Conservation (phyloP, 1,140 invertebrate species). For the Trachelipus rathkii region DNA sequence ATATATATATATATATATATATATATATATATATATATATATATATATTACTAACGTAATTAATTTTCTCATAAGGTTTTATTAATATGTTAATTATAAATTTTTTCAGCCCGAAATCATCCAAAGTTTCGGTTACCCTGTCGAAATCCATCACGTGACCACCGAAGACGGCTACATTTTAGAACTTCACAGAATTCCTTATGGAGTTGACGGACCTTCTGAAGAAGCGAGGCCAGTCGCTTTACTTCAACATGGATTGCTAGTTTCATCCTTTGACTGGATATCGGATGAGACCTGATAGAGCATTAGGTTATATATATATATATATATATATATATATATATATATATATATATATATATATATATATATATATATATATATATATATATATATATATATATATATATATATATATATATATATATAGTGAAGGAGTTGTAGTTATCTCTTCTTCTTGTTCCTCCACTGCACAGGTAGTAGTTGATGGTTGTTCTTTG, state of each 20-base stretch:
- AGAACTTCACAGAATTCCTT: slow-evolving; percentile 40
- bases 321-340: slow-evolving; percentile 3
- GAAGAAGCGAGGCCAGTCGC: slow-evolving; percentile 50
- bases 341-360: slow-evolving; percentile 1
- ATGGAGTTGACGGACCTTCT: slow-evolving; percentile 11
- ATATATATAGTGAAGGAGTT: too few species aligned
- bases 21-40: too few species aligned
- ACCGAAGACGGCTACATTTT: slow-evolving; percentile 42
- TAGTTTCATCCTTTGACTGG: slow-evolving; percentile 71
- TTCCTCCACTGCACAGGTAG: too few species aligned
- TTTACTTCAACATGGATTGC: slow-evolving; percentile 70
- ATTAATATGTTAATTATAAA: too few species aligned
- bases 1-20: too few species aligned
- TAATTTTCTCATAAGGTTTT: too few species aligned
- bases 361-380: slow-evolving; percentile 1
- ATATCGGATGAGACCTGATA: slow-evolving; percentile 62
- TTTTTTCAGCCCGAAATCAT: slow-evolving; percentile 35
- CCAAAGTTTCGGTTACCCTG: slow-evolving; percentile 26
- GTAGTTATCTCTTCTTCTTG: too few species aligned
- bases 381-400: slow-evolving; percentile 3
- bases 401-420: slow-evolving; percentile 6
- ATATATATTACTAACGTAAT: too few species aligned
- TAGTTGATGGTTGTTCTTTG: too few species aligned
- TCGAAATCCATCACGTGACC: slow-evolving; percentile 34
- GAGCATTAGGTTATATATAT: slow-evolving; percentile 58